A percentile compares a stretch with the other conserved stretches of the same genome.
Evolutionary conservation across 1,140 invertebrate genomes (phyloP).

Genomic region (Babylonia areolata): DNA sequence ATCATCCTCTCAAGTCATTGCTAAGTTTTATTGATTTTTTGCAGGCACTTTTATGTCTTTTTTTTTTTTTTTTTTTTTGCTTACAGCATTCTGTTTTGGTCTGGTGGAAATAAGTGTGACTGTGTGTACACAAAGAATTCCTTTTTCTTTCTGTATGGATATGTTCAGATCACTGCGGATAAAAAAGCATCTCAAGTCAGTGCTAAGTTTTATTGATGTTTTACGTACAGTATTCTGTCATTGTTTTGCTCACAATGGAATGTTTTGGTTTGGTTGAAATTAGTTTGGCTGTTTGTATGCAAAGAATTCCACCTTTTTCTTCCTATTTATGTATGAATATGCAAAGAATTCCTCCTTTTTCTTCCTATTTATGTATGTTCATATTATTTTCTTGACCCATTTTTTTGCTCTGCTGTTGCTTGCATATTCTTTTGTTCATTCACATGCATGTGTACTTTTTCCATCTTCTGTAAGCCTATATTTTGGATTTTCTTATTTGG

Average conservation of each 20-base stretch:
- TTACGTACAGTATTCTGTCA: neutral
- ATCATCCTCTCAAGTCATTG: neutral
- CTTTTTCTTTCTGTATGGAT: too few species aligned
- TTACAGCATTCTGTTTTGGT: neutral
- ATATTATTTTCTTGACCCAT: neutral
- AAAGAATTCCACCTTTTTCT: neutral
- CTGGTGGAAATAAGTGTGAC: neutral
- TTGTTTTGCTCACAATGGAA: neutral
- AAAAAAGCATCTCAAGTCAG: too few species aligned
- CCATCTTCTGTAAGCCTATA: neutral
- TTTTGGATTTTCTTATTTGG: conserved; percentile 17
- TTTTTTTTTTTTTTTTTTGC: neutral
- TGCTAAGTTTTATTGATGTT: too few species aligned
- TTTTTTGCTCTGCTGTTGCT: neutral
- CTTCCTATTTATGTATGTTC: neutral
- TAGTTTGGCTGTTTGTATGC: too few species aligned
- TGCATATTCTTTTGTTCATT: neutral
- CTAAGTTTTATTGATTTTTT: neutral
- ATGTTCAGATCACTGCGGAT: too few species aligned
- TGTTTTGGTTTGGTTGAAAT: too few species aligned
- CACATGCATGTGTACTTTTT: neutral
- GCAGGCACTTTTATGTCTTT: neutral
- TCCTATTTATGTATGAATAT: neutral
- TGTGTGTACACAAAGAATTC: too few species aligned
- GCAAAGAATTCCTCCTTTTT: neutral